Percentiles rank a stretch among this genome's conserved stretches.
Evolutionary conservation across 2,797 vertebrate genomes (phyloP).

Genomic region (Leucoraja ocellata): DNA sequence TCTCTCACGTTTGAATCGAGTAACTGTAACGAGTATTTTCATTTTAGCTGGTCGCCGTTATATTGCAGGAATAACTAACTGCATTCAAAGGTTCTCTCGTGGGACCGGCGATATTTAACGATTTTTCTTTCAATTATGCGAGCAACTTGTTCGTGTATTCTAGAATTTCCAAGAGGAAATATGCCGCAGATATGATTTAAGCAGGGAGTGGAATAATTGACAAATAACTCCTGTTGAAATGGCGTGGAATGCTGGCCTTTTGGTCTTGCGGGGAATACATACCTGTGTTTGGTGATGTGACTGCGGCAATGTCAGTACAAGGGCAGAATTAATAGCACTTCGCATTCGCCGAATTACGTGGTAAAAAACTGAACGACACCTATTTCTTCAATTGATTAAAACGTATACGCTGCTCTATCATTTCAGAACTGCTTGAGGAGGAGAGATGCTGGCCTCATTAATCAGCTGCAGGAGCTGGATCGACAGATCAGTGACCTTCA

Average conservation of each 20-base stretch:
- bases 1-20: not conserved
- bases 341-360: not conserved
- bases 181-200: not conserved
- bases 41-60: not conserved
- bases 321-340: not conserved
- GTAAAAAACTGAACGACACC: not conserved
- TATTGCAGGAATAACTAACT: not conserved
- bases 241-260: not conserved
- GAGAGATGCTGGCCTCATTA: slow-evolving; percentile 76
- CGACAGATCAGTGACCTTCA: slow-evolving; percentile 84
- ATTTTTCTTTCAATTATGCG: not conserved
- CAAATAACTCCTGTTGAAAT: not conserved
- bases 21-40: not conserved
- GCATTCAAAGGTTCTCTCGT: not conserved
- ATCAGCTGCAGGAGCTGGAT: slow-evolving; percentile 83
- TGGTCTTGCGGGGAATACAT: no score
- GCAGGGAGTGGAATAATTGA: not conserved
- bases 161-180: not conserved
- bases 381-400: slow-evolving; percentile 14
- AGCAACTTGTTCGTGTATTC: not conserved
- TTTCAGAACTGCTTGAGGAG: slow-evolving; percentile 78
- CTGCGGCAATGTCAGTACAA: not conserved
- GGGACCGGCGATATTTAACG: not conserved
- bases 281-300: not conserved
- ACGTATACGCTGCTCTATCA: slow-evolving; percentile 22